A percentile compares a stretch with the other conserved stretches of the same genome.
phyloP scores from a whole-genome alignment of 2,888 invertebrate genomes.

The Idaea straminata region DNA sequence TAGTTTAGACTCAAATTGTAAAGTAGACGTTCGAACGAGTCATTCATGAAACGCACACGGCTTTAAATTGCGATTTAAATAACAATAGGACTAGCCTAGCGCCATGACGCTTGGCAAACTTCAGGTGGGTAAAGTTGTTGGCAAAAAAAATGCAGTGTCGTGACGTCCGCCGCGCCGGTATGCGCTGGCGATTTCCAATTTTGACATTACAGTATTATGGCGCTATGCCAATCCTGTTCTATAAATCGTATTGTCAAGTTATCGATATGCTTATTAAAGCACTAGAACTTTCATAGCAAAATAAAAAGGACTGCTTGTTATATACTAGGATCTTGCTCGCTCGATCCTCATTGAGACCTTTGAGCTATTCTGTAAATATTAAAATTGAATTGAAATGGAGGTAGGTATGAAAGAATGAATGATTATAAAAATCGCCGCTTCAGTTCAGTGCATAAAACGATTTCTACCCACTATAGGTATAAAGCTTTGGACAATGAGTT shows the following conservation, averaged over 20 bases:
- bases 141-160: no score
- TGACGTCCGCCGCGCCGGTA: no score
- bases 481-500: no score
- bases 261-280: background rate
- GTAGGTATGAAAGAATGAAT: background rate
- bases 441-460: background rate
- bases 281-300: background rate
- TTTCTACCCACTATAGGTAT: background rate
- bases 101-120: background rate
- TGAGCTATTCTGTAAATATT: background rate
- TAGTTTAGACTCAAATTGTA: conserved; percentile 8
- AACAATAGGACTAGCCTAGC: background rate
- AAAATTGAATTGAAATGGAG: background rate
- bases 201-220: background rate
- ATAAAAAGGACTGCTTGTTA: background rate
- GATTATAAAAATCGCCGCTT: background rate
- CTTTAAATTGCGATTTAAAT: background rate
- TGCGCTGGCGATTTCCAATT: background rate
- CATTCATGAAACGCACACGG: conserved; percentile 4
- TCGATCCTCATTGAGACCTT: background rate
- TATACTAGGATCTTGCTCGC: background rate
- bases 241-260: background rate
- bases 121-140: no score
- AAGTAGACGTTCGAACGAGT: background rate
- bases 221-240: background rate